A percentile compares a stretch with the other conserved stretches of the same genome.
These are phyloP conservation scores for Andrena bicolor DNA, from an alignment of 2,888 invertebrate genomes.

Conservation along the genomic window DNA sequence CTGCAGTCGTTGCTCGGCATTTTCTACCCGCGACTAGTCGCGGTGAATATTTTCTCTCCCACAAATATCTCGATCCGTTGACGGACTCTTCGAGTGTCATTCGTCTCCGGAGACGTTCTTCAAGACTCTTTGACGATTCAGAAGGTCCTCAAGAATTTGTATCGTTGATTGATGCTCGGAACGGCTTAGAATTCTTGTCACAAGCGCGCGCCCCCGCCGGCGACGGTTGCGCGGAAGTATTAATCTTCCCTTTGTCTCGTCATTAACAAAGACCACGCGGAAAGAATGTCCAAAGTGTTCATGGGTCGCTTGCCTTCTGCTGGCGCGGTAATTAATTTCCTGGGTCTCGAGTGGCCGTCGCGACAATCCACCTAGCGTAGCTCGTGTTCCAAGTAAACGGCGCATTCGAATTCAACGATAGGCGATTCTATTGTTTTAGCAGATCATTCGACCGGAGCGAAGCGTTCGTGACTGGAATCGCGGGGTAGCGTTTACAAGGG, in stretches of 20 bases:
- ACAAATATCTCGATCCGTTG: no score
- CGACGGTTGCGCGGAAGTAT: neutral
- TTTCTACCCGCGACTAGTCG: neutral
- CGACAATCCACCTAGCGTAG: neutral
- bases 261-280: conserved; percentile 4
- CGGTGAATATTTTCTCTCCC: no score
- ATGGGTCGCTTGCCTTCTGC: neutral
- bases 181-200: neutral
- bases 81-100: neutral
- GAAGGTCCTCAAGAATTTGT: neutral
- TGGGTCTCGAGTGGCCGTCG: neutral
- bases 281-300: conserved; percentile 16
- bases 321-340: conserved; percentile 10
- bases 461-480: conserved; percentile 13
- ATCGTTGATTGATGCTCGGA: neutral
- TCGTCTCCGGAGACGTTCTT: neutral
- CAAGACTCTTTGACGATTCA: neutral
- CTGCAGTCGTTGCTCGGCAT: neutral
- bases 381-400: neutral
- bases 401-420: neutral
- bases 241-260: neutral
- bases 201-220: neutral
- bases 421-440: neutral
- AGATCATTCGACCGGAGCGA: neutral
- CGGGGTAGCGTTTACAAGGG: neutral